A percentile compares a stretch with the other conserved stretches of the same genome.
phyloP scores from a whole-genome alignment of 2,888 invertebrate genomes.

The Orthosia incerta region DNA sequence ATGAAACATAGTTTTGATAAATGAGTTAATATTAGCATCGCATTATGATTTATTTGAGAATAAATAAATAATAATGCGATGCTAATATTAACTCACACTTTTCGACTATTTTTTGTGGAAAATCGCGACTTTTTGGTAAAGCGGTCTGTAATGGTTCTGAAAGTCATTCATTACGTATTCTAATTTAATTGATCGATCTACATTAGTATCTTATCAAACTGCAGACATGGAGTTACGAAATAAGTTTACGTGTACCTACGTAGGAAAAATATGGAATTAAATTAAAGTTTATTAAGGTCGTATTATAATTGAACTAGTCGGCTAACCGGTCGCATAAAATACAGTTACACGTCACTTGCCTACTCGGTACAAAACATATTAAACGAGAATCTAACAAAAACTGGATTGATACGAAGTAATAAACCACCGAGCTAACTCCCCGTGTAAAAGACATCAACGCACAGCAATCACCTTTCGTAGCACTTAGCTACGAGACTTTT shows the following conservation, averaged over 20 bases:
- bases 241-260: neutral
- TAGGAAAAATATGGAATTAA: neutral
- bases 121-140: neutral
- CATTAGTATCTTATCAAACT: neutral
- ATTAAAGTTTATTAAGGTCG: slow-evolving; percentile 4
- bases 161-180: neutral
- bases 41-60: neutral
- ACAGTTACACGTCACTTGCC: neutral
- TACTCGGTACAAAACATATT: neutral
- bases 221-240: neutral
- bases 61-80: no score
- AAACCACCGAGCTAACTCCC: neutral
- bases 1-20: neutral
- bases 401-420: neutral
- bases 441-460: slow-evolving; percentile 72
- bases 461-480: slow-evolving; percentile 57
- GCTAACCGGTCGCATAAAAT: neutral
- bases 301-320: neutral
- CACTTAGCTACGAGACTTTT: slow-evolving; percentile 18
- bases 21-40: neutral
- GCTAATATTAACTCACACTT: no score
- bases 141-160: neutral
- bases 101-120: neutral
- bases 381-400: neutral
- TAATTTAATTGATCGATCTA: neutral